Conservation (phyloP, 2,113 vertebrate genomes). For the Chaetodon trifascialis region DNA sequence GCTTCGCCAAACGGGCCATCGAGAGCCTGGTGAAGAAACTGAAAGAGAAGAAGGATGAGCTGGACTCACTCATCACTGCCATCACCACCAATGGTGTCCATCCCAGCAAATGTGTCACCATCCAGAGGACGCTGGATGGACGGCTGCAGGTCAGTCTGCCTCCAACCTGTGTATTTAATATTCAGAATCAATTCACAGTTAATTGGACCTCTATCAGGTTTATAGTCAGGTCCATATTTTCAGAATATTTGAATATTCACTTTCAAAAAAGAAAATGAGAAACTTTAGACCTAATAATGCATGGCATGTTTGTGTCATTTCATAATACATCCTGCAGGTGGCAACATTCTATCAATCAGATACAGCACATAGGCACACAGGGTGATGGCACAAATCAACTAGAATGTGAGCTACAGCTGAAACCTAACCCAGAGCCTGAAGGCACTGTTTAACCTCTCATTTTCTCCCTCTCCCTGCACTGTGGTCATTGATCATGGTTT, state of each 20-base stretch:
- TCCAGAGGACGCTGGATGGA: constrained; percentile 88
- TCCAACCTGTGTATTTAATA: background rate
- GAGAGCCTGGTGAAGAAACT: constrained; percentile 86
- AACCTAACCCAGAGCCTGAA: background rate
- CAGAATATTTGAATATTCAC: too few relatives aligned
- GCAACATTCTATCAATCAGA: background rate
- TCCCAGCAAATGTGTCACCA: constrained; percentile 89
- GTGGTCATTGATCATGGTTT: too few relatives aligned
- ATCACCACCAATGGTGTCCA: constrained; percentile 88
- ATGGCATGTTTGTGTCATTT: background rate
- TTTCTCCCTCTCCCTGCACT: too few relatives aligned
- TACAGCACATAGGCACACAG: background rate
- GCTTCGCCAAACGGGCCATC: constrained; percentile 88
- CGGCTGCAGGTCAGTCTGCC: constrained; percentile 83
- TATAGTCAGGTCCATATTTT: too few relatives aligned
- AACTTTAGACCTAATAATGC: too few relatives aligned
- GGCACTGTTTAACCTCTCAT: background rate
- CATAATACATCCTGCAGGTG: background rate
- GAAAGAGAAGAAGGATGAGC: constrained; percentile 85
- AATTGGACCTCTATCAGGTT: too few relatives aligned
- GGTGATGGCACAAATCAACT: background rate
- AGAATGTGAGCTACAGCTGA: background rate
- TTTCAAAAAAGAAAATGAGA: too few relatives aligned
- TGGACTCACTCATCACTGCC: constrained; percentile 88
- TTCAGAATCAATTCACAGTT: too few relatives aligned